Conservation (phyloP, 2,113 vertebrate species). For the Mellivora capensis region DNA sequence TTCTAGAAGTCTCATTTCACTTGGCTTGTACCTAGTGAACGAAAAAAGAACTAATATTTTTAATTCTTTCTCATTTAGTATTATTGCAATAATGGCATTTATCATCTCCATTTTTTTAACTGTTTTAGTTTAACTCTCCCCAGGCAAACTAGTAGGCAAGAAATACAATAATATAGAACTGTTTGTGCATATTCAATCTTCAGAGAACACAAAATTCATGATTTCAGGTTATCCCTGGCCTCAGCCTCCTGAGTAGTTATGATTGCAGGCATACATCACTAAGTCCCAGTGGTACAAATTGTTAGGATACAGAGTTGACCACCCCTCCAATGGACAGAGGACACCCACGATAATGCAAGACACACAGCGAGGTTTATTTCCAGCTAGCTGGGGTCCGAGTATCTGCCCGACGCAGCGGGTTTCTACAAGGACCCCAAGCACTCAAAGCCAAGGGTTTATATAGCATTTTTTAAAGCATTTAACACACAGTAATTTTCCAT, state of each 20-base stretch:
- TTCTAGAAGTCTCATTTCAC: neutral
- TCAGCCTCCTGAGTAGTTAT: neutral
- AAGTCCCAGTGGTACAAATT: neutral
- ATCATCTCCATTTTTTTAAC: slow-evolving; percentile 6
- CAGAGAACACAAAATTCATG: neutral
- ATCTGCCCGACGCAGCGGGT: too few relatives aligned
- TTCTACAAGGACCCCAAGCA: too few relatives aligned
- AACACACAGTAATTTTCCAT: too few relatives aligned
- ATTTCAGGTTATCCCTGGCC: neutral
- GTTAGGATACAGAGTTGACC: too few relatives aligned
- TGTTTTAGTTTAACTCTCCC: neutral
- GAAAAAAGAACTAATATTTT: slow-evolving; percentile 22
- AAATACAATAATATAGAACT: neutral
- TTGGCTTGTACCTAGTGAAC: neutral
- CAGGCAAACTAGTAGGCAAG: neutral
- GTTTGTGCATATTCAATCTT: neutral
- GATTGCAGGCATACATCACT: neutral
- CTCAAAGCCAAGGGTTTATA: too few relatives aligned
- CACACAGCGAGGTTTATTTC: too few relatives aligned
- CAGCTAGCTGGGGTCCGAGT: too few relatives aligned
- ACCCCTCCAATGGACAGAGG: too few relatives aligned
- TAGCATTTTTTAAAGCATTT: too few relatives aligned
- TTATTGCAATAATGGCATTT: neutral
- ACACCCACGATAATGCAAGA: too few relatives aligned
- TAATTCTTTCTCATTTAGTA: neutral